Evolutionary conservation across 1,140 invertebrate species (phyloP), one percentile per base, ranked within the genome.

Genomic region (Macrobrachium nipponense): DNA sequence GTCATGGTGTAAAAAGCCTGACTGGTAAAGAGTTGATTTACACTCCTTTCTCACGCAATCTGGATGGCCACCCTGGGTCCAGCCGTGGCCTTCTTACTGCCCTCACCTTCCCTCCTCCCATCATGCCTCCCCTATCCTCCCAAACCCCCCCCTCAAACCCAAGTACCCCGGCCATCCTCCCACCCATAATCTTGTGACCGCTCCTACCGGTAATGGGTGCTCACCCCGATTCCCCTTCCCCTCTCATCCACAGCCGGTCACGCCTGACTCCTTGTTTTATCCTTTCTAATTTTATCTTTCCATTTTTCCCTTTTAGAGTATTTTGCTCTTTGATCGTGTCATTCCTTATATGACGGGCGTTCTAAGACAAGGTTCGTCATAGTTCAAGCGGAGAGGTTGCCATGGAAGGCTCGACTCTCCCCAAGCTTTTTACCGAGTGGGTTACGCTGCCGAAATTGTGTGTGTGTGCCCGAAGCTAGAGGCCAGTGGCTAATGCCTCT

Each of bases 1-100:
- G 70, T 73, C 44, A 73, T n/a, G 70, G 72, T 64, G 73, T 83
- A 83, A 83, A 83, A 83, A 76, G 70, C 70, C 36, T 76, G 81
- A 83, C 81, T 83, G 51, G 72, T 12, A 60, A 83, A 76, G 58
- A 36, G 51, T 51, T 83, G 81, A 83, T 83, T 76, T 76, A 83
- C 73, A n/a, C 59, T 18, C 18, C 23, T 18, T 11, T 20, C 12
- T 18, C 81, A 83, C 81, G 81, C 81, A 27, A 76, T 36, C 59
- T 58, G 51, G 51, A 51, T 51, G 51, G 51, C 51, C 51, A 51
- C 51, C 51, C 51, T 51, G 51, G 51, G 51, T 51, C 51, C 51
- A 51, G 51, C 27, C 10, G n/a, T n/a, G 7, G 18, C 27, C 36
- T 73, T 20, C 61, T 27, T 8, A 51, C 68, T 10, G 14, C 18